Evolutionary conservation across 2,888 invertebrate genomes (phyloP).

Genomic region (Autographa gamma): DNA sequence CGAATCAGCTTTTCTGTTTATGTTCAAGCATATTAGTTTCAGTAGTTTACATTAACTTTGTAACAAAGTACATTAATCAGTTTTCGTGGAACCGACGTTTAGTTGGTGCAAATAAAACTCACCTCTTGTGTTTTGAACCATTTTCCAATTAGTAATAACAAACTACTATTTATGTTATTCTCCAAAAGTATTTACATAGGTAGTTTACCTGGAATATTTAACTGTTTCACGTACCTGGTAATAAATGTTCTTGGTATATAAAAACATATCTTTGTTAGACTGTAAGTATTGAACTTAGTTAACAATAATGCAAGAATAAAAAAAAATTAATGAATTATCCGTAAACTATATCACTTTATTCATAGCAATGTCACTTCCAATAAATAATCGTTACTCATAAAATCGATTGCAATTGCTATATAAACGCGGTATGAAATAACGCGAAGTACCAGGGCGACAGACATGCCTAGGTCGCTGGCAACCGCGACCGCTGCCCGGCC

Average conservation of each 20-base stretch:
- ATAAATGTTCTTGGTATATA: no score
- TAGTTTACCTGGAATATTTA: background rate
- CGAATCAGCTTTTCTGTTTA: slow-evolving; percentile 20
- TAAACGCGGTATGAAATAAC: background rate
- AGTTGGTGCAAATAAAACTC: slow-evolving; percentile 5
- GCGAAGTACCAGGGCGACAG: background rate
- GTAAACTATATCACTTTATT: no score
- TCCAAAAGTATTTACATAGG: background rate
- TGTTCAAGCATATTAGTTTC: slow-evolving; percentile 22
- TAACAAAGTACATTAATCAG: slow-evolving; percentile 9
- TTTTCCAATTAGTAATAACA: slow-evolving; percentile 3
- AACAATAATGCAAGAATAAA: no score
- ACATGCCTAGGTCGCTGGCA: background rate
- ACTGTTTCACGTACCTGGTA: no score
- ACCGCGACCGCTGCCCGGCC: background rate
- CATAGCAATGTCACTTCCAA: no score
- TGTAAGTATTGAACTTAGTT: no score
- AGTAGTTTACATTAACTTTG: slow-evolving; percentile 19
- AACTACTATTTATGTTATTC: background rate
- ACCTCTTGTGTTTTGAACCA: background rate
- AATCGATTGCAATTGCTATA: background rate
- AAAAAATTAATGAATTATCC: no score
- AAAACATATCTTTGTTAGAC: no score
- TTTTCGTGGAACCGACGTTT: background rate
- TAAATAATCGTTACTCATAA: background rate